Conservation (phyloP, 2,888 invertebrate species). For the Limnephilus auricula region DNA sequence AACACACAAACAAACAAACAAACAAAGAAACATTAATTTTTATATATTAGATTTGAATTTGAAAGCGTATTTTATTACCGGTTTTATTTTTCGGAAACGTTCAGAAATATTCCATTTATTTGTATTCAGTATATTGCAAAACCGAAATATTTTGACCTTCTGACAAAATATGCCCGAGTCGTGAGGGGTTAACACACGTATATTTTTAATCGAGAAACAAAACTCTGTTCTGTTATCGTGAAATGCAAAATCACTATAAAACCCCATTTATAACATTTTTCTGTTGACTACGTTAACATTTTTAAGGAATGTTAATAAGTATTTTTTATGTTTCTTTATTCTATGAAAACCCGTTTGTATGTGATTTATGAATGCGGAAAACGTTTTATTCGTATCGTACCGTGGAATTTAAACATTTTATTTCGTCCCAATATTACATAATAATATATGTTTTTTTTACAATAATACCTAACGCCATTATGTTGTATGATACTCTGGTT, state of each 20-base stretch:
- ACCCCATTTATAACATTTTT: not conserved
- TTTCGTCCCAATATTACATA: not conserved
- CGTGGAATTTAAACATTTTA: too few relatives aligned
- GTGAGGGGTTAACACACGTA: not conserved
- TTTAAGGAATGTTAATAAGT: not conserved
- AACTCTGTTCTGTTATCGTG: not conserved
- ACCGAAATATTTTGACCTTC: too few relatives aligned
- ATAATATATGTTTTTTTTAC: not conserved
- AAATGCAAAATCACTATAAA: not conserved
- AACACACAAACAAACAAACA: too few relatives aligned
- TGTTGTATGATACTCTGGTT: not conserved
- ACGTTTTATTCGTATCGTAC: not conserved
- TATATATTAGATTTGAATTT: too few relatives aligned
- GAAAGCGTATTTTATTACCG: too few relatives aligned
- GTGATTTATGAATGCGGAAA: constrained; percentile 12
- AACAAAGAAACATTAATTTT: too few relatives aligned
- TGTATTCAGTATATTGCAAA: too few relatives aligned
- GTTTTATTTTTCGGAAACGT: too few relatives aligned
- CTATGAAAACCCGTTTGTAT: not conserved
- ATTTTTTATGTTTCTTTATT: not conserved
- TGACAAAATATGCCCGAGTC: too few relatives aligned
- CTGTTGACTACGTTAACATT: not conserved
- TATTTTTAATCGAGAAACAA: not conserved
- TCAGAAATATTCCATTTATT: too few relatives aligned
- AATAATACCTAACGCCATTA: not conserved